Base-by-base conservation (phyloP, 2,888 invertebrate genomes). In the Melieria omissa region DNA sequence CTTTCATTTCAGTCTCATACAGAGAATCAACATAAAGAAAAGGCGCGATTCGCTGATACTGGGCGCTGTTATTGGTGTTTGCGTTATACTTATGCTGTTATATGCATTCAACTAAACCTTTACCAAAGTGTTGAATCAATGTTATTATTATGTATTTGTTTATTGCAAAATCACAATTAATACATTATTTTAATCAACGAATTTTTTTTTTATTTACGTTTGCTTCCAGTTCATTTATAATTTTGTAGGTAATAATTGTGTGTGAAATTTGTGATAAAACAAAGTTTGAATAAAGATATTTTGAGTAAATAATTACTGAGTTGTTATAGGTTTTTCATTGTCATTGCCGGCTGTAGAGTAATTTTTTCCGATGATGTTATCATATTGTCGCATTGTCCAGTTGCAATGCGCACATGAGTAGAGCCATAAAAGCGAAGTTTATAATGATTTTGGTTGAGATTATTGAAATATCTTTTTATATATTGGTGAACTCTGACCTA, bases 21-120 rank as follows among this genome's bases (percentile, higher is more conserved):
- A 96, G 87, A 91, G 96, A 85, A 97, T 99, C 81, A 97, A 97
- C 87, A 89, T 98, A 42, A 93, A 96, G 80, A 99, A 98, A 86
- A 90, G 96, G 68, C 91, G 98, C 68, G 99, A 99, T 88, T 95
- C 98, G 0, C 90, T 99, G 63, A 96, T 99, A 78, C 84, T 99
- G 46, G 98, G 96, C 0, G 88, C 92, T 10, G 94, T 99, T 41
- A 93, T 98, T 74, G 95, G 93, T 4, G 89, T 93, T 70, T 98
- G 98, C 88, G 93, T 96, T 61, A 93, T 98, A 87, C 88, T 98
- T n/a, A 88, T 97, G 82, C 88, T 96, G 6, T 82, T 93, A 3
- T 96, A 95, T 82, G 91, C 92, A 73, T 94, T 95, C 88, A 92
- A 92, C 84, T 95, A 85, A 80, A 55, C n/a, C 57, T 42, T 47